Evolutionary conservation across 2,888 invertebrate genomes (phyloP), one percentile per base, ranked within the genome.

Genomic region (Drosophila crucigera): DNA sequence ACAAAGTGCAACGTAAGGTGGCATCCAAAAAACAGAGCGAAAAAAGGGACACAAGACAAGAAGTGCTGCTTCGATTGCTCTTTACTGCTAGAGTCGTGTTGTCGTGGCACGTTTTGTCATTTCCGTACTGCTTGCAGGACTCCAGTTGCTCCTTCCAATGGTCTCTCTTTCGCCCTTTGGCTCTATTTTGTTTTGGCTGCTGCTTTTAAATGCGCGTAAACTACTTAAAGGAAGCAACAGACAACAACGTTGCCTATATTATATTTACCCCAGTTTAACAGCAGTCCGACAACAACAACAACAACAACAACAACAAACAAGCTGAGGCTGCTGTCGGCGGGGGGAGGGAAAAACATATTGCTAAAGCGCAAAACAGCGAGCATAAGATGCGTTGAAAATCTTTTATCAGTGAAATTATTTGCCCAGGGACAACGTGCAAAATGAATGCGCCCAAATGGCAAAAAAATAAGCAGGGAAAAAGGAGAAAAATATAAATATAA

Each of bases 351-450:
- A 82, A 87, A 85, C 91, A 89, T 90, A 90, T 90, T 87, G 87
- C 84, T 71, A 78, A 62, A 89, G 89, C 76, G 78, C 87, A 89
- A 87, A 90, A 82, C 89, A 89, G 89, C 78, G 76, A 73, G 76
- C 89, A 82, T 75, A 86, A 86, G 87, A 87, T 85, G 82, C 91
- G 91, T 86, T 90, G 82, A 90, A 89, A 89, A 86, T 89, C 91
- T 89, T 88, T 88, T 88, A 88, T 88, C 89, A 89, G 87, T 76
- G 77, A 86, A 90, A 90, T 90, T 90, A 90, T 89, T 90, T 89
- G 83, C 84, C 70, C 89, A 79, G 82, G 84, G 87, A 90, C 91
- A 85, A 68, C 66, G 52, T 66, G 68, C 68, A 68, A 55, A 74
- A 73, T 55, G 53, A 61, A 80, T 68, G 71, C 70, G 68, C 50